Evolutionary conservation across 2,888 invertebrate species (phyloP).

Genomic region (Cantharis rufa): DNA sequence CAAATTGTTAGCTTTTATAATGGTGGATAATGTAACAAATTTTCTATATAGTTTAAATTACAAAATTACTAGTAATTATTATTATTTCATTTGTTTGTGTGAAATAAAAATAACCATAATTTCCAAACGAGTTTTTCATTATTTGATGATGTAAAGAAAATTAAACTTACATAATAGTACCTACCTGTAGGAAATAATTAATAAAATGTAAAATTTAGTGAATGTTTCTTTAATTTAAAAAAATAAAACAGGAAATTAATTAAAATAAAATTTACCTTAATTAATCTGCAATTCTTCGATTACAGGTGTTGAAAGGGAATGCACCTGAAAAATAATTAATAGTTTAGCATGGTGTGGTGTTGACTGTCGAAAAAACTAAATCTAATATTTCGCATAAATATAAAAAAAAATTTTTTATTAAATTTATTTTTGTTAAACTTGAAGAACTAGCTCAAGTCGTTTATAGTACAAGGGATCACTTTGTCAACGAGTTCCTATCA

Average conservation of each 20-base stretch:
- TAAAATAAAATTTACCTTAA: background rate
- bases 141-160: background rate
- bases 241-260: background rate
- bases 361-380: background rate
- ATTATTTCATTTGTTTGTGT: background rate
- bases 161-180: too few species aligned
- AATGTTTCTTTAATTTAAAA: background rate
- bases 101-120: background rate
- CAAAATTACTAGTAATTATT: background rate
- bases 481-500: slow-evolving; percentile 20
- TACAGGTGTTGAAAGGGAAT: background rate
- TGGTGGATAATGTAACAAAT: background rate
- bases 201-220: too few species aligned
- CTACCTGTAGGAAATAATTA: too few species aligned
- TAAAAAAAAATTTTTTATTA: background rate
- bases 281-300: background rate
- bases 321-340: background rate
- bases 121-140: background rate
- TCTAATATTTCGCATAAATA: background rate
- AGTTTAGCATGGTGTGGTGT: background rate
- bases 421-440: background rate
- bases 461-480: slow-evolving; percentile 10
- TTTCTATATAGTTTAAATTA: background rate
- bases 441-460: background rate
- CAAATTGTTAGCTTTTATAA: background rate